A percentile compares a stretch with the other conserved stretches of the same genome.
These are phyloP conservation scores for Sternarchorhynchus goeldii DNA, from an alignment of 2,797 vertebrate species.

Conservation along the genomic window DNA sequence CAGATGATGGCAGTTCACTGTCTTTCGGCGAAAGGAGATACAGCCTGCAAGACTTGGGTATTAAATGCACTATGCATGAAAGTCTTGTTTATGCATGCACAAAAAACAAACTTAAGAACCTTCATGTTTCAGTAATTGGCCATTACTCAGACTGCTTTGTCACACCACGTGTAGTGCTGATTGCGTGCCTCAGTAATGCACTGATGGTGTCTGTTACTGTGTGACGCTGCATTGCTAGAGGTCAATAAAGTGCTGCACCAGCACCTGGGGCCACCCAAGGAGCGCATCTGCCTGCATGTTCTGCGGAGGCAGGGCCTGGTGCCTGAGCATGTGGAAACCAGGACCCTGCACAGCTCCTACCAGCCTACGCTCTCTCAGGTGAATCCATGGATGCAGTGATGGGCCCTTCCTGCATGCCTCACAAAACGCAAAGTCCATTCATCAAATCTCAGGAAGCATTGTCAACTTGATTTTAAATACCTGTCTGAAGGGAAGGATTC, in stretches of 20 bases:
- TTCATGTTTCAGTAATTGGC: background rate
- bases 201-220: constrained; percentile 15
- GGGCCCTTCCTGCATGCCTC: background rate
- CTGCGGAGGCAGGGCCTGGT: constrained; percentile 87
- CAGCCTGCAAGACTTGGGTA: constrained; percentile 87
- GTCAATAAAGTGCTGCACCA: constrained; percentile 84
- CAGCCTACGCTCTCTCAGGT: constrained; percentile 96
- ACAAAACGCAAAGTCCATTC: background rate
- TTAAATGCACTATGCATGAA: constrained; percentile 24
- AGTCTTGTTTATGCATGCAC: background rate
- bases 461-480: no score
- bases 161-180: background rate
- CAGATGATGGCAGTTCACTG: constrained; percentile 84
- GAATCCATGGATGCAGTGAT: background rate
- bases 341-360: constrained; percentile 90
- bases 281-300: constrained; percentile 89
- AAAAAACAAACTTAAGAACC: no score
- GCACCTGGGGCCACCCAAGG: constrained; percentile 85
- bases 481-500: constrained; percentile 83
- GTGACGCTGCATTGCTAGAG: constrained; percentile 74
- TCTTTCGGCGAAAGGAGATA: constrained; percentile 84
- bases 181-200: background rate
- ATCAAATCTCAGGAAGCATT: background rate
- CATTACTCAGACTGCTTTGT: background rate
- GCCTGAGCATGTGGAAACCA: constrained; percentile 94